Evolutionary conservation across 2,113 vertebrate species (phyloP), one percentile per base, ranked within the genome.

Genomic region (Myotis brandtii): DNA sequence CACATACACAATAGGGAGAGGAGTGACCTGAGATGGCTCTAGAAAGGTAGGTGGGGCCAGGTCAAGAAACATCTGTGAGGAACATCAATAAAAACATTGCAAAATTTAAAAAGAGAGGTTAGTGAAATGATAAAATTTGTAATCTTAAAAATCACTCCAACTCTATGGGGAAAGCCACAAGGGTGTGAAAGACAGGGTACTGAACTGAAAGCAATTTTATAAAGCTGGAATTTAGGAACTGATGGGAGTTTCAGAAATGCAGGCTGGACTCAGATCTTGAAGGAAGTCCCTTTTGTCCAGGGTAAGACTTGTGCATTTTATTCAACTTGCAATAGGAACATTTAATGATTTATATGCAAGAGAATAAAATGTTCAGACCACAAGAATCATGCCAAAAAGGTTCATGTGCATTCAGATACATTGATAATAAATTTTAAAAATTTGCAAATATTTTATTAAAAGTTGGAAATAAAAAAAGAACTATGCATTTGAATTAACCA

Each of bases 391-490:
- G 32, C 66, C 73, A 69, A 40, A 76, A 81, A 40, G 32, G 73
- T 79, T 34, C 9, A 67, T 64, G 21, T 72, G 9, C 2, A 56
- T 76, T 48, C 7, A 56, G 14, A 56, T 79, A 86, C 18, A 27
- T 7, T 82, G 23, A 93, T 75, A 80, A 56, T 25, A 3, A 12
- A 85, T 43, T 59, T 27, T 80, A 13, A 84, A 9, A 75, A 70
- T 73, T 43, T n/a, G 67, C 11, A 69, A 84, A 18, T 54, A 90
- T 70, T 93, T 89, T 54, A 86, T 70, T 13, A 92, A 91, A 85
- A 56, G 8, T 23, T 94, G 9, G 27, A 83, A 79, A 96, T 25
- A n/a, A 46, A 84, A 90, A 81, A 32, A 59, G 1, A 40, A 1
- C 20, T 32, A 34, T 84, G 27, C 16, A 89, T 76, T 77, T 77